phyloP scores from a whole-genome alignment of 2,113 vertebrate genomes.

The Istiophorus platypterus region DNA sequence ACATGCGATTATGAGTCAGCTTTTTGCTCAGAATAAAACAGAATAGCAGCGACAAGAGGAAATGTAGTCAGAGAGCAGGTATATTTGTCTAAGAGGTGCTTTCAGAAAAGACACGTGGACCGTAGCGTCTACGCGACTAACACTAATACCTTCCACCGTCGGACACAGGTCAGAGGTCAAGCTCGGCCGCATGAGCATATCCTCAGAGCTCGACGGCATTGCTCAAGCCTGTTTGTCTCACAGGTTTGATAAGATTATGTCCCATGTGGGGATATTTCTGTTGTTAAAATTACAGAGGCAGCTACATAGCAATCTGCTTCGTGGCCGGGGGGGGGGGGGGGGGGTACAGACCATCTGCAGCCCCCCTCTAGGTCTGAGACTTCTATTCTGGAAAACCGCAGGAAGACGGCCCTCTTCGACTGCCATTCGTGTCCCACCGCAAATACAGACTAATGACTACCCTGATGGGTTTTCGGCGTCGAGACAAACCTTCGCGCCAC shows the following conservation, averaged over 20 bases:
- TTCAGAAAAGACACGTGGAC: neutral
- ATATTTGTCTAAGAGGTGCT: neutral
- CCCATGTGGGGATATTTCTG: neutral
- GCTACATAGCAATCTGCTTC: neutral
- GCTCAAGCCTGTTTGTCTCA: neutral
- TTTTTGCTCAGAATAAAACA: neutral
- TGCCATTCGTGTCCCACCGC: no score
- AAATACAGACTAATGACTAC: no score
- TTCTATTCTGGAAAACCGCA: no score
- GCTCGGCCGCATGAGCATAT: neutral
- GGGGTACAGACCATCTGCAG: neutral
- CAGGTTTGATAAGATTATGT: neutral
- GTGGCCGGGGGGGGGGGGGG: neutral
- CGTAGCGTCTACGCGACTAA: neutral
- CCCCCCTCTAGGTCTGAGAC: neutral
- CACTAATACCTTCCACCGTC: neutral
- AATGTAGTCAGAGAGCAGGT: neutral
- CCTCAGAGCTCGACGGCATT: neutral
- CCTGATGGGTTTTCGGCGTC: no score
- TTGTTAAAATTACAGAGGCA: neutral
- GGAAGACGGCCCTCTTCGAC: no score
- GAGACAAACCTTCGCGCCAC: no score
- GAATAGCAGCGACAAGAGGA: neutral
- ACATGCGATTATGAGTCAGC: neutral
- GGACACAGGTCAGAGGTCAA: slow-evolving; percentile 3